Base-by-base conservation (phyloP, 2,888 invertebrate species). In the Lepidocyrtinus sp. region DNA sequence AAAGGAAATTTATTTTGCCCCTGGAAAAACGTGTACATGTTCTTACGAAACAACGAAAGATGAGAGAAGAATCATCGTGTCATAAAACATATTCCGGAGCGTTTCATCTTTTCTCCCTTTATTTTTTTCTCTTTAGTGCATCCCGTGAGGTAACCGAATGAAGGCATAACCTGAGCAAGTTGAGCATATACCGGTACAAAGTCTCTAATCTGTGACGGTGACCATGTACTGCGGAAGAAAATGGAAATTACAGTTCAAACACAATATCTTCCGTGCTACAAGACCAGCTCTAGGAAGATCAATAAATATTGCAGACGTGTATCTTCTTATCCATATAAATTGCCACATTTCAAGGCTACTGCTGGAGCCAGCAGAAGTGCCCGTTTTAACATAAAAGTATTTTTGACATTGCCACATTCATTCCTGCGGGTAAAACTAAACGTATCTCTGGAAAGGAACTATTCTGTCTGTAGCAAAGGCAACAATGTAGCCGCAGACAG, bases 11-110 rank as follows among this genome's bases (percentile, higher is more conserved):
- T 21, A 62, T 5, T 9, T 55, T 19, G 9, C 59, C 59, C 5
- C 59, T 19, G 17, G 9, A n/a, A n/a, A n/a, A n/a, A n/a, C 17
- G n/a, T n/a, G 5, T 22, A 21, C 62, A 62, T 62, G 19, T 62
- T 21, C 22, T 22, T 62, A 22, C 17, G 24, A 62, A 7, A 21
- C 17, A 19, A 22, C 21, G 9, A 21, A 12, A 15, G 21, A 62
- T 9, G 21, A 22, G 5, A 22, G 62, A 62, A 22, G 70, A 75
- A 75, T 75, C 76, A 62, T 22, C 62, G 59, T 77, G 71, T 77
- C 76, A 71, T 77, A 77, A 77, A 77, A 70, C 76, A 77, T 77
- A 77, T 77, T 77, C 75, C 45, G n/a, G n/a, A 36, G 36, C 12
- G 36, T 36, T 36, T 36, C 36, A 36, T 36, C 36, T 36, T 36